Evolutionary conservation across 2,113 vertebrate genomes (phyloP).

Genomic region (Sciurus niger): DNA sequence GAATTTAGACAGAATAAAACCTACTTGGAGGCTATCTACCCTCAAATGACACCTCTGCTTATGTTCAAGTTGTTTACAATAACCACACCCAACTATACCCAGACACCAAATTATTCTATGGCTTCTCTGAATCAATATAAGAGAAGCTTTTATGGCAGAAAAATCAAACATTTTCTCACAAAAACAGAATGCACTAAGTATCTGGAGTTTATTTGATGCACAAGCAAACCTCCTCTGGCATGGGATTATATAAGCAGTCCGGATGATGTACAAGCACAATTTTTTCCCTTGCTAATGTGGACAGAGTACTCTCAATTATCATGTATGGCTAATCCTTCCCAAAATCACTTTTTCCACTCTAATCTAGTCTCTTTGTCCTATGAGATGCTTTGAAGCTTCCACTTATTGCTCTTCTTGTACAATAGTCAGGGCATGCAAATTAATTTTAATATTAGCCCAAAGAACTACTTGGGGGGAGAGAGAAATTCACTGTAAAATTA

Average conservation of each 20-base stretch:
- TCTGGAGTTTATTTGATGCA: background rate
- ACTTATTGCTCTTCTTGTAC: background rate
- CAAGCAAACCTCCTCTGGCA: background rate
- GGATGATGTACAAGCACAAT: background rate
- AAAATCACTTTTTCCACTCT: background rate
- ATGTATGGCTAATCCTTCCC: background rate
- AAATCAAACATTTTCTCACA: background rate
- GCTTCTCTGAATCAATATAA: background rate
- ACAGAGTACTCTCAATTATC: background rate
- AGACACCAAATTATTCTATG: background rate
- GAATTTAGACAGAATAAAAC: background rate
- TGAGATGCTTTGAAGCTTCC: background rate
- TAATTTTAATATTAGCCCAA: conserved; percentile 17
- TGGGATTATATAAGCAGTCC: background rate
- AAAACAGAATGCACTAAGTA: background rate
- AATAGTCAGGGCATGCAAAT: background rate
- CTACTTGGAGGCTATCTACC: background rate
- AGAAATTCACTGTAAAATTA: conserved; percentile 1
- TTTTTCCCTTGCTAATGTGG: background rate
- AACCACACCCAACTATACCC: background rate
- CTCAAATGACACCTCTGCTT: background rate
- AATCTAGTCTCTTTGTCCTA: background rate
- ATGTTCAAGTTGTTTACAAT: background rate
- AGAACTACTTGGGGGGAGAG: background rate
- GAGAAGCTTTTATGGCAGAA: background rate